Evolutionary conservation across 2,888 invertebrate genomes (phyloP), one percentile per base, ranked within the genome.

Genomic region (Megalurothrips usitatus): DNA sequence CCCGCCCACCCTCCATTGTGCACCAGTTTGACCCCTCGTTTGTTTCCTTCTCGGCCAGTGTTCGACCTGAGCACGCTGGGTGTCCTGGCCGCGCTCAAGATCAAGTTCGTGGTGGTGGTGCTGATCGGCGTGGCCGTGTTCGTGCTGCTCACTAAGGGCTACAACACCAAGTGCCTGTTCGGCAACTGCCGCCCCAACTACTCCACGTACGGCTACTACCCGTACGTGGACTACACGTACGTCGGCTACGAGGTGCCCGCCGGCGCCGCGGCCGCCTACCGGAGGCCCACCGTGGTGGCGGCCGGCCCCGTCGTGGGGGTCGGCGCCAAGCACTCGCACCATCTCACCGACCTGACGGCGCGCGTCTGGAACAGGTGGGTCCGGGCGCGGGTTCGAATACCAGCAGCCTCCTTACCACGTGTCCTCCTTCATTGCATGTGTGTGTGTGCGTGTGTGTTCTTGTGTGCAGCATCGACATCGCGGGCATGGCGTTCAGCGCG

Each of bases 151-250:
- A 75, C 68, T 10, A 75, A 75, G 68, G 68, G 68, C 68, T 75
- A 75, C 68, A 75, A 75, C 23, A 75, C 68, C 23, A n/a, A 75
- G 68, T 75, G 68, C 26, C 68, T 75, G 26, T 75, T 75, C 26
- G 68, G 68, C 68, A 75, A 75, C 68, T 75, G 68, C 68, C 68
- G 68, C 8, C 68, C 68, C 6, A 75, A 75, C 68, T 75, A 75
- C 23, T 75, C 68, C 68, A 75, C 68, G 23, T 75, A 75, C 68
- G 68, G 68, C 26, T 75, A 75, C 68, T 75, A 75, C 68, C 68
- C 68, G 9, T 75, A 75, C 68, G 68, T 75, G 68, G 68, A 75
- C 68, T 75, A 75, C 26, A 75, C 68, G 23, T 75, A 75, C 26
- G 12, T 75, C 23, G 68, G 68, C 68, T 75, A 75, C 68, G 68